Evolutionary conservation across 2,113 vertebrate species (phyloP), one percentile per base, ranked within the genome.

Genomic region (Oryzias woworae): DNA sequence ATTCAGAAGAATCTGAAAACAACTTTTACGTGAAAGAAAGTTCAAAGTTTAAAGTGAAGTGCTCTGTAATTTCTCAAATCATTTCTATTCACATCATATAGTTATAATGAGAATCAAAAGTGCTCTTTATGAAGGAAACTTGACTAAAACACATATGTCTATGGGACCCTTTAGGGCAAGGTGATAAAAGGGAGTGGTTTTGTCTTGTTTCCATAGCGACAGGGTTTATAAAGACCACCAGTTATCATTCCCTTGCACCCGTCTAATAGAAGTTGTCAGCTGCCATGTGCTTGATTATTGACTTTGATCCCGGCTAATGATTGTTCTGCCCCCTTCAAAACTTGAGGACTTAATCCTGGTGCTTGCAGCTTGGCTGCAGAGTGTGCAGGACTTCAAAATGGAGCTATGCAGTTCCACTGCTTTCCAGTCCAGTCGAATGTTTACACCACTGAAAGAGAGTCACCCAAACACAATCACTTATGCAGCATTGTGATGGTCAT

Each of bases 261-360:
- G 44, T 70, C 62, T 73, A 84, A 81, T 49, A 67, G 53, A 64
- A 69, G 72, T 58, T 69, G 80, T 83, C 68, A 75, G 62, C 78
- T 78, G 78, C 65, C 73, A 53, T 75, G 81, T 62, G 65, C 55
- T 20, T 49, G 43, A 64, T 62, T 59, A 69, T 57, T 57, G 69
- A 75, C 77, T 85, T 75, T 80, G 73, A 78, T 85, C 73, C 15
- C n/a, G 58, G 55, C 44, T 81, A 77, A 82, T 75, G 78, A 78
- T 76, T 5, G 16, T 67, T 54, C 44, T 63, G 76, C 76, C 80
- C 52, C 13, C 69, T 61, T 68, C 26, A 0, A 61, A 58, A 71
- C 62, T 3, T 20, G 44, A 18, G 62, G 56, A 66, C 36, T 61
- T 18, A 14, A 24, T 78, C 52, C 49, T 77, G 64, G 50, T 46